Evolutionary conservation across 2,888 invertebrate species (phyloP).

Genomic region (Rhopalosiphum nymphaeae): DNA sequence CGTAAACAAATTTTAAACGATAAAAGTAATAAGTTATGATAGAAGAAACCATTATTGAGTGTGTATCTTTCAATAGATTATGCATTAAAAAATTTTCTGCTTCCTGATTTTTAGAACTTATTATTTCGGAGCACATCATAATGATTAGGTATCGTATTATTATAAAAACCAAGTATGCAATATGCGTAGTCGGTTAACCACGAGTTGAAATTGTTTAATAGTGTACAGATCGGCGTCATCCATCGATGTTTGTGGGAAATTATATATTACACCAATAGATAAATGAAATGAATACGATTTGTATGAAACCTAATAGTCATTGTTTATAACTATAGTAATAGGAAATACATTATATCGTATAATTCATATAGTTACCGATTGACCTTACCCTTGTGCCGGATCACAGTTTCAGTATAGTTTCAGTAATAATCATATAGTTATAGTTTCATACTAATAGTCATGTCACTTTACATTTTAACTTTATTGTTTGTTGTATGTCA

Average conservation of each 20-base stretch:
- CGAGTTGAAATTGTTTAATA: background rate
- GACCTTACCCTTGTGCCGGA: conserved; percentile 43
- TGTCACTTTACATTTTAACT: background rate
- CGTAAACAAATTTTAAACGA: background rate
- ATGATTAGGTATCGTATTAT: background rate
- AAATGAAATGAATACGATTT: background rate
- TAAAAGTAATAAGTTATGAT: background rate
- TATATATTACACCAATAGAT: background rate
- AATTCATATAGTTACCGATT: conserved; percentile 45
- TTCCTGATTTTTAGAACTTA: background rate
- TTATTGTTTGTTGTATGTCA: background rate
- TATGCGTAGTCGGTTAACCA: background rate
- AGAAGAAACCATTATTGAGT: background rate
- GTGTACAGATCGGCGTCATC: background rate
- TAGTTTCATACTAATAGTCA: background rate
- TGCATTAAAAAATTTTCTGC: background rate
- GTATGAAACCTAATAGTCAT: conserved; percentile 41
- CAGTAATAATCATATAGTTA: no score
- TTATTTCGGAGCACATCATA: background rate
- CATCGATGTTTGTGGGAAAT: background rate
- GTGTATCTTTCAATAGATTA: background rate
- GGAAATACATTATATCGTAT: conserved; percentile 3
- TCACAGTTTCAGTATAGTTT: background rate
- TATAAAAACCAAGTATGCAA: background rate
- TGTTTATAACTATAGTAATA: conserved; percentile 35